Conservation (phyloP, 2,888 invertebrate species). For the Heliconius aoede region DNA sequence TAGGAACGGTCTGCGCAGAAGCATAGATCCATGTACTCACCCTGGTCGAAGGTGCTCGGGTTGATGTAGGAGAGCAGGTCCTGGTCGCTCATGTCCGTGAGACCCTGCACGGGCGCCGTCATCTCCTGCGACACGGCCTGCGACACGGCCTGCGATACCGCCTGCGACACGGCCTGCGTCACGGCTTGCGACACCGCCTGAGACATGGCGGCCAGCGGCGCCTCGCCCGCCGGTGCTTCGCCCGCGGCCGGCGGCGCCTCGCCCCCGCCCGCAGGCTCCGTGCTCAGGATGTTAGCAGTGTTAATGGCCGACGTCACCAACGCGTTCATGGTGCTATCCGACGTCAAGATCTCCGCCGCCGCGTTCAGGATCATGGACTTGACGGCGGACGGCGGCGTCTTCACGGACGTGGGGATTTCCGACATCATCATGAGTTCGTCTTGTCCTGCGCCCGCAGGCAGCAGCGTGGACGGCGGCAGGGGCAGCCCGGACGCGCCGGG, state of each 20-base stretch:
- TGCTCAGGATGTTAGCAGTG: slow-evolving; percentile 76
- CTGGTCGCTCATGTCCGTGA: slow-evolving; percentile 93
- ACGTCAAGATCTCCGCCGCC: slow-evolving; percentile 87
- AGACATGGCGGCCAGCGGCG: slow-evolving; percentile 77
- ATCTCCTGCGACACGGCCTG: slow-evolving; percentile 81
- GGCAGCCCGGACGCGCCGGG: slow-evolving; percentile 64
- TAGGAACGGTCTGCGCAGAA: slow-evolving; percentile 49
- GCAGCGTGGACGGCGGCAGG: slow-evolving; percentile 66
- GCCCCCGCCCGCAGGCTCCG: slow-evolving; percentile 63
- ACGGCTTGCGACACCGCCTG: slow-evolving; percentile 81
- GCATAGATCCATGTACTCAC: slow-evolving; percentile 79
- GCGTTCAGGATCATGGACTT: slow-evolving; percentile 91
- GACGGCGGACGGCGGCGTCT: slow-evolving; percentile 85
- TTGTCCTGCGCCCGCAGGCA: slow-evolving; percentile 57
- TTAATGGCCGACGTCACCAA: slow-evolving; percentile 82
- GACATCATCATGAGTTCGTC: slow-evolving; percentile 73
- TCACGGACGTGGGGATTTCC: slow-evolving; percentile 74
- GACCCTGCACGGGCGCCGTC: slow-evolving; percentile 86
- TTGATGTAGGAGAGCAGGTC: slow-evolving; percentile 95
- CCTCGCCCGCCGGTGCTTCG: slow-evolving; percentile 60
- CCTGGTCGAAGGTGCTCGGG: slow-evolving; percentile 94
- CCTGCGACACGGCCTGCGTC: slow-evolving; percentile 77
- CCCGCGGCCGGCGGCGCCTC: slow-evolving; percentile 61
- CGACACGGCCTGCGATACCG: slow-evolving; percentile 78
- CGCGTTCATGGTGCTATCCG: slow-evolving; percentile 84